Evolutionary conservation across 1,140 invertebrate species (phyloP), one percentile per base, ranked within the genome.

Genomic region (Pogonomyrmex barbatus): DNA sequence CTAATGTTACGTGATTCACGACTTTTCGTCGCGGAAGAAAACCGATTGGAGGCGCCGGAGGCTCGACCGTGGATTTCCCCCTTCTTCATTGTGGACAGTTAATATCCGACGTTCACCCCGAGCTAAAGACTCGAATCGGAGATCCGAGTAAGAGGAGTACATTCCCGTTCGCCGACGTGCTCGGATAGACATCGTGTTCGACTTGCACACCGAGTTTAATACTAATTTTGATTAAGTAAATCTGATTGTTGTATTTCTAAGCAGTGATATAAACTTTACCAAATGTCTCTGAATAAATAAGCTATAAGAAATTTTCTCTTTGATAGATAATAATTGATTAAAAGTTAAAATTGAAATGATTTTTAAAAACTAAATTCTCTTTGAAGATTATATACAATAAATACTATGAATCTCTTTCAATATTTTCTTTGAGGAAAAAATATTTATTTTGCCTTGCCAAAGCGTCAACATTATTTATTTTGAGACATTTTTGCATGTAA

Each of bases 41-140:
- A 83, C 56, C 58, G 76, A 90, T 90, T 88, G 86, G 52, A 85
- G 76, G 33, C 45, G 24, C 24, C 12, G 63, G 77, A 82, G 82
- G 78, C 78, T 90, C 89, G 78, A 70, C 45, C 10, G 45, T 52
- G 4, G 6, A 36, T 56, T 56, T 79, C 5, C 75, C 65, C 77
- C 77, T 85, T 83, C 60, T 10, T 75, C 6, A 5, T 39, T 5
- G 30, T 47, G 39, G 54, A 56, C 30, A 88, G 75, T 88, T 67
- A 14, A n/a, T 60, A 42, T n/a, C 39, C 45, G n/a, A 67, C 33
- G 65, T 54, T 39, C 50, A 87, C 60, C 50, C 79, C 50, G 56
- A 73, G 39, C 50, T 39, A 56, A 68, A 50, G 45, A 89, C 30
- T 73, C 60, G 36, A 78, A 42, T 10, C 62, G 24, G 60, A n/a